Evolutionary conservation across 2,888 invertebrate genomes (phyloP).

Genomic region (Gymnoscelis rufifasciata): DNA sequence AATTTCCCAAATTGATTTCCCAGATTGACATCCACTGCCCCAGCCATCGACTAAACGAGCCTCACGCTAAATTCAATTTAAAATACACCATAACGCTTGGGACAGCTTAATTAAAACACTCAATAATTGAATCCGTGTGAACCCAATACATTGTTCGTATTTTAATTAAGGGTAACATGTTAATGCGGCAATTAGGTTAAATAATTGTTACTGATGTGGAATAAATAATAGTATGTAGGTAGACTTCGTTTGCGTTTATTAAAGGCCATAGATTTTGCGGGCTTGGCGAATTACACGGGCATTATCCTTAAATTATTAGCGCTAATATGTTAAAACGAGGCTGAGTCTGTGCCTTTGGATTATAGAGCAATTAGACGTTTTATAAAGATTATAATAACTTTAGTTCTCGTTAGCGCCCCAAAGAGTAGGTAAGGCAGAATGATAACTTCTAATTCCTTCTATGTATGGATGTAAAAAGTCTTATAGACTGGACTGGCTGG

Average conservation of each 20-base stretch:
- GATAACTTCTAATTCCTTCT: no score
- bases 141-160: slow-evolving; percentile 50
- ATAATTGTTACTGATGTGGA: slow-evolving; percentile 54
- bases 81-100: slow-evolving; percentile 11
- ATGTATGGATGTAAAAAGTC: no score
- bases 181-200: slow-evolving; percentile 67
- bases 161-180: slow-evolving; percentile 66
- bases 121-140: slow-evolving; percentile 44
- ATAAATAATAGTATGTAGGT: slow-evolving; percentile 15
- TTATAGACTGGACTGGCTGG: no score
- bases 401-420: no score
- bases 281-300: slow-evolving; percentile 64
- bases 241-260: slow-evolving; percentile 71
- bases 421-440: no score
- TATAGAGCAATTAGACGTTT: no score
- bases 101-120: slow-evolving; percentile 42
- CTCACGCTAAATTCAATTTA: slow-evolving; percentile 11
- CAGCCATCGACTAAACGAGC: not conserved
- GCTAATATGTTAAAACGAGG: slow-evolving; percentile 68
- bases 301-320: slow-evolving; percentile 73
- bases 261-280: slow-evolving; percentile 72
- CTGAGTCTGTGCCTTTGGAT: slow-evolving; percentile 1
- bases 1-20: slow-evolving; percentile 1
- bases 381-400: no score
- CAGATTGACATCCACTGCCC: not conserved